Conservation (phyloP, 2,113 vertebrate species). For the Silurus asotus region DNA sequence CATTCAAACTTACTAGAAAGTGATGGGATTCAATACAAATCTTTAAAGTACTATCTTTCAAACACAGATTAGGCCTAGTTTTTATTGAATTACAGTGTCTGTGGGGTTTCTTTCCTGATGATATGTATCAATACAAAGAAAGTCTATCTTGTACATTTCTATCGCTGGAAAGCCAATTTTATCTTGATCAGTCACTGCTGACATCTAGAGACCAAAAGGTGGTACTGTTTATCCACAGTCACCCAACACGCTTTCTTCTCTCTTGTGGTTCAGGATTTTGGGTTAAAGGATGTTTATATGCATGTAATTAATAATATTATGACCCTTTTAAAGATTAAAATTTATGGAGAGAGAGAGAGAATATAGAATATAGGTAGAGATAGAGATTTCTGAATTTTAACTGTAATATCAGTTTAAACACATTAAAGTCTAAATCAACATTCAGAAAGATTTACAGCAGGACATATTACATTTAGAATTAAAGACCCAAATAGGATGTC, state of each 20-base stretch:
- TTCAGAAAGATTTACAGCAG: constrained; percentile 11
- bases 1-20: not conserved
- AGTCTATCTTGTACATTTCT: not conserved
- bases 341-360: not conserved
- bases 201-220: constrained; percentile 52
- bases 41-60: constrained; percentile 12
- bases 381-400: not conserved
- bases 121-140: not conserved
- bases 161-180: not conserved
- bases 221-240: constrained; percentile 21
- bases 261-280: not conserved
- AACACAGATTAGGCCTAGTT: not conserved
- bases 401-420: not conserved
- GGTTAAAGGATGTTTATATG: not conserved
- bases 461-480: not conserved
- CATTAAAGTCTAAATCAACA: too few relatives aligned
- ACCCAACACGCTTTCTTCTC: not conserved
- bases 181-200: constrained; percentile 48
- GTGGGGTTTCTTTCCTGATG: not conserved
- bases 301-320: too few relatives aligned
- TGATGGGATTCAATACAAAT: constrained; percentile 6
- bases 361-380: not conserved
- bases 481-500: not conserved
- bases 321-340: not conserved
- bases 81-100: constrained; percentile 22